Conservation (phyloP, 2,797 vertebrate species). For the Tragopan temminckii region DNA sequence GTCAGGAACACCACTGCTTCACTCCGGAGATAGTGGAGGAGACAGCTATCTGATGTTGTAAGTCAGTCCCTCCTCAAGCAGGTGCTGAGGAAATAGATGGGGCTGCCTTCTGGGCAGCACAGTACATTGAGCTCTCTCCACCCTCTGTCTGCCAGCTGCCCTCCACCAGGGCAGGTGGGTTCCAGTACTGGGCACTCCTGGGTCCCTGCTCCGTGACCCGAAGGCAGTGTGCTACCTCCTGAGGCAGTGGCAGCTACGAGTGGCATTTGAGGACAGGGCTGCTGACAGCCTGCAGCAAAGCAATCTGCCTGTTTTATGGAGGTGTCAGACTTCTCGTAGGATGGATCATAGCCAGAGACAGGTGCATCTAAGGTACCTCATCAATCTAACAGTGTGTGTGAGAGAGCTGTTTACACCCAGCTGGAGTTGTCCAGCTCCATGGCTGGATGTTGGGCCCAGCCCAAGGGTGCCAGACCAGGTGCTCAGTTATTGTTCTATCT, state of each 20-base stretch:
- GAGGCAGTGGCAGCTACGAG: not conserved
- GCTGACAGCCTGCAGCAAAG: not conserved
- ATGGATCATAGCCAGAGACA: not conserved
- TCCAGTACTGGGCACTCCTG: not conserved
- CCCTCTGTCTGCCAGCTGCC: not conserved
- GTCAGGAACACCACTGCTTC: not conserved
- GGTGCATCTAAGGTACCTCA: not conserved
- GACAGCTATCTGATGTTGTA: not conserved
- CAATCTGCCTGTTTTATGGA: not conserved
- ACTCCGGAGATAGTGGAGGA: not conserved
- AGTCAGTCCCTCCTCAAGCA: not conserved
- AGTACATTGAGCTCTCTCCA: not conserved
- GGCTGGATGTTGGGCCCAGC: not conserved
- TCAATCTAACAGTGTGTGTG: not conserved
- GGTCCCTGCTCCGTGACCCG: not conserved
- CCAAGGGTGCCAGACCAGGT: not conserved
- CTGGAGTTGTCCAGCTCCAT: rapidly evolving
- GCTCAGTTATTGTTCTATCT: not conserved
- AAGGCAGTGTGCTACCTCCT: not conserved
- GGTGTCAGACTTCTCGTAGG: not conserved
- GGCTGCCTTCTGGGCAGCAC: not conserved
- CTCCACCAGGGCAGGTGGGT: not conserved
- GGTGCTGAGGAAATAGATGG: not conserved
- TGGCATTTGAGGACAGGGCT: not conserved
- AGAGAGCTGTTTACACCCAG: not conserved